phyloP scores from a whole-genome alignment of 1,140 invertebrate genomes.

The Drosophila obscura region DNA sequence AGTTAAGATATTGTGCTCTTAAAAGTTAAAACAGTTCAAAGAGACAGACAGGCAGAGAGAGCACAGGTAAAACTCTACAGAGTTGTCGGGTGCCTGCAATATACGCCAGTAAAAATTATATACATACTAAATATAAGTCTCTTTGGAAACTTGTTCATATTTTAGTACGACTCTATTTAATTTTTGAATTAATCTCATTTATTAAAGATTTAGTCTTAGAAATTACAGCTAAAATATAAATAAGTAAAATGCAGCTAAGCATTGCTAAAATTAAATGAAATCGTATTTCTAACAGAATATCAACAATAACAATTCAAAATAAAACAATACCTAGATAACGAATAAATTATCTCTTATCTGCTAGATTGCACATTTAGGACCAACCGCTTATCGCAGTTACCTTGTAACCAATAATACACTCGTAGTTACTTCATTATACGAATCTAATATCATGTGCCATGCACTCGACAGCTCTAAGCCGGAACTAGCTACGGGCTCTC shows the following conservation, averaged over 20 bases:
- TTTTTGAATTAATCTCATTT: too few relatives aligned
- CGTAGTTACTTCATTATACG: not conserved
- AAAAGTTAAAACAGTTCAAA: slow-evolving; percentile 5
- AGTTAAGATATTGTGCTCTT: slow-evolving; percentile 3
- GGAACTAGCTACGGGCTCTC: slow-evolving; percentile 12
- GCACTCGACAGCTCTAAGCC: slow-evolving; percentile 16
- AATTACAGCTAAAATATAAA: too few relatives aligned
- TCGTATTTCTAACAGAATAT: too few relatives aligned
- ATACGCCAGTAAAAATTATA: too few relatives aligned
- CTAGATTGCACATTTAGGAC: slow-evolving; percentile 21
- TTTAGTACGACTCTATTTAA: too few relatives aligned
- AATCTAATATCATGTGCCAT: slow-evolving; percentile 28
- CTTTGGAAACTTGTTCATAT: too few relatives aligned
- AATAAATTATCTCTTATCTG: slow-evolving; percentile 15
- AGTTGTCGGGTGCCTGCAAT: not conserved
- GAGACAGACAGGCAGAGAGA: slow-evolving; percentile 2
- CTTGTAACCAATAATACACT: slow-evolving; percentile 28
- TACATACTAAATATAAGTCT: too few relatives aligned
- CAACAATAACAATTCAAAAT: too few relatives aligned
- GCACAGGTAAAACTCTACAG: not conserved
- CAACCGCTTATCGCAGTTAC: slow-evolving; percentile 13
- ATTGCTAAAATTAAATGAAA: too few relatives aligned
- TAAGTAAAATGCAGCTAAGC: too few relatives aligned
- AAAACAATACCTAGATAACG: not conserved
- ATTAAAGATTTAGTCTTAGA: too few relatives aligned